Percentiles rank a stretch among this genome's conserved stretches.
Evolutionary conservation across 2,888 invertebrate species (phyloP).

Genomic region (Paralinhomoeus sp.): DNA sequence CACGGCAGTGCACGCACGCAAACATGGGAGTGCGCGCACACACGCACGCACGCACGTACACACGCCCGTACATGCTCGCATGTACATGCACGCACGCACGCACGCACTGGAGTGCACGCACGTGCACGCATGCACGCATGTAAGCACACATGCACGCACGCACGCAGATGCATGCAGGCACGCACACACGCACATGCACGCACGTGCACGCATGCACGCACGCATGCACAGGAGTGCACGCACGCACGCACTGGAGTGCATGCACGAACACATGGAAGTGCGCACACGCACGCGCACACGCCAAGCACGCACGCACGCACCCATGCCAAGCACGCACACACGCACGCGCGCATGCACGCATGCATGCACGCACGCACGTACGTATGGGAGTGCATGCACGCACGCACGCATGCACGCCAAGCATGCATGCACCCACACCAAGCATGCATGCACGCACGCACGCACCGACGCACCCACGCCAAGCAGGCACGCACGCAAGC

Average conservation of each 20-base stretch:
- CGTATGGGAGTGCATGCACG: constrained; percentile 82
- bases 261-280: constrained; percentile 92
- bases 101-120: too few species aligned
- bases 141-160: too few species aligned
- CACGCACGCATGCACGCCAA: constrained; percentile 87
- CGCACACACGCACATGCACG: constrained; percentile 45
- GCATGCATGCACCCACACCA: constrained; percentile 55
- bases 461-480: too few species aligned
- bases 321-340: constrained; percentile 99
- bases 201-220: too few species aligned
- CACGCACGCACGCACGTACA: constrained; percentile 94
- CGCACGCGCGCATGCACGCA: constrained; percentile 74
- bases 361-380: constrained; percentile 91
- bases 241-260: constrained; percentile 62
- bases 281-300: constrained; percentile 96
- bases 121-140: too few species aligned
- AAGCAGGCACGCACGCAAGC: too few species aligned
- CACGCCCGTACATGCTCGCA: too few species aligned
- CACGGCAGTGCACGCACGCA: constrained; percentile 94
- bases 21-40: constrained; percentile 99
- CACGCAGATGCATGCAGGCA: too few species aligned
- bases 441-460: background rate
- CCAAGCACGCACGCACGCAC: constrained; percentile 92
- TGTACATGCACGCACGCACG: too few species aligned
- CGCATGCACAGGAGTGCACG: too few species aligned